A percentile compares a stretch with the other conserved stretches of the same genome.
Evolutionary conservation across 2,797 vertebrate genomes (phyloP).

Genomic region (Anabas testudineus): DNA sequence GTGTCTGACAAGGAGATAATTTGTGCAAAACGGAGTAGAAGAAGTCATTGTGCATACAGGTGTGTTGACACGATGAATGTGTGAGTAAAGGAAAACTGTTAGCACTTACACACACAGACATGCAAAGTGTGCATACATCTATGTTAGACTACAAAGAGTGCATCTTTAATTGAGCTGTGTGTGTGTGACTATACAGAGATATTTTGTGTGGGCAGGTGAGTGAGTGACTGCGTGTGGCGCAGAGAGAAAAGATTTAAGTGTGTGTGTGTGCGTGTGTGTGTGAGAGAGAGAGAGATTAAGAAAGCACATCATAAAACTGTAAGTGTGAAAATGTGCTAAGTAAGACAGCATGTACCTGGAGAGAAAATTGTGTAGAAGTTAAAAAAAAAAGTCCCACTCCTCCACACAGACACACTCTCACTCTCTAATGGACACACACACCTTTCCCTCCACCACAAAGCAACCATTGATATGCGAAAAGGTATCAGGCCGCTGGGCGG

Average conservation of each 20-base stretch:
- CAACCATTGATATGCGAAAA: conserved; percentile 75
- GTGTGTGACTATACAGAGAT: conserved; percentile 9
- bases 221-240: conserved; percentile 26
- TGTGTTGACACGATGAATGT: conserved; percentile 45
- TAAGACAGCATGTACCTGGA: conserved; percentile 66
- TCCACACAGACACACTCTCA: conserved; percentile 25
- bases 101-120: no score
- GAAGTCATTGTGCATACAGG: conserved; percentile 51
- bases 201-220: conserved; percentile 14
- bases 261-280: conserved; percentile 19
- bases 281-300: conserved; percentile 15
- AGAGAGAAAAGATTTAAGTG: conserved; percentile 12
- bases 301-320: conserved; percentile 27
- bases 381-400: conserved; percentile 1
- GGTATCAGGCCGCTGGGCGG: conserved; percentile 59
- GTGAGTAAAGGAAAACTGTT: conserved; percentile 17
- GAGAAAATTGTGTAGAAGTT: conserved; percentile 22
- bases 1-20: conserved; percentile 60
- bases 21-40: conserved; percentile 5
- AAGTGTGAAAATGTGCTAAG: conserved; percentile 49
- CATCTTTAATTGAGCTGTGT: conserved; percentile 20
- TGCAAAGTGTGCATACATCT: neutral
- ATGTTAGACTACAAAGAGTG: neutral
- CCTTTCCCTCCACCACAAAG: conserved; percentile 74
- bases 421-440: conserved; percentile 28